phyloP scores from a whole-genome alignment of 2,113 vertebrate species.

The Hiodon alosoides region DNA sequence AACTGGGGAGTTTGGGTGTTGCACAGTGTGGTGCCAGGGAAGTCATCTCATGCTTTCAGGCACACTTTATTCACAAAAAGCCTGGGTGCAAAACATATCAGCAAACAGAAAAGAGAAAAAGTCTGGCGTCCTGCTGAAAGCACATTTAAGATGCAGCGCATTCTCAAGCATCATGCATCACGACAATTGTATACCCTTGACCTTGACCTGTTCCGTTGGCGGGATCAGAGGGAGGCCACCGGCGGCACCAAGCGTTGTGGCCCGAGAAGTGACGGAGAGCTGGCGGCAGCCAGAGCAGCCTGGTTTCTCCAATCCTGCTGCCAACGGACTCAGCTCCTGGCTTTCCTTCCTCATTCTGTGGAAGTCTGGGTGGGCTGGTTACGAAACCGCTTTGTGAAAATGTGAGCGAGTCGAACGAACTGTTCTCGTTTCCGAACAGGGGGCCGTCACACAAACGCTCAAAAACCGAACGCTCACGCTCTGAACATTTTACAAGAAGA shows the following conservation, averaged over 20 bases:
- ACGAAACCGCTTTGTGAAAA: not conserved
- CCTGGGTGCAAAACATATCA: not conserved
- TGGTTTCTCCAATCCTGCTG: not conserved
- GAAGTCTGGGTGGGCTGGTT: not conserved
- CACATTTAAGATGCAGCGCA: too few relatives aligned
- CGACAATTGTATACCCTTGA: not conserved
- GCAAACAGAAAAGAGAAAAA: not conserved
- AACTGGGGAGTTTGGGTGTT: too few relatives aligned
- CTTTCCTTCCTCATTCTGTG: conserved; percentile 9
- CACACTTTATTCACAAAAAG: not conserved
- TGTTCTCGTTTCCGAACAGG: too few relatives aligned
- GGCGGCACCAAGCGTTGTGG: not conserved
- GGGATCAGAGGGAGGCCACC: not conserved
- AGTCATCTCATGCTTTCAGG: too few relatives aligned
- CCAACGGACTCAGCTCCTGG: not conserved
- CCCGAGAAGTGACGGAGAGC: not conserved
- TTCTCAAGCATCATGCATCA: not conserved
- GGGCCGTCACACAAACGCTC: too few relatives aligned
- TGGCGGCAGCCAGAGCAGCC: not conserved
- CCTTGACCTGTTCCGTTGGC: not conserved
- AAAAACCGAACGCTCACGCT: too few relatives aligned
- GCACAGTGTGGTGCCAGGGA: too few relatives aligned
- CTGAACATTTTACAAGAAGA: too few relatives aligned
- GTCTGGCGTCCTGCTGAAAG: not conserved
- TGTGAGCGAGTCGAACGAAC: too few relatives aligned